Percentiles rank a stretch among this genome's conserved stretches.
phyloP scores from a whole-genome alignment of 2,888 invertebrate species.

The Stenurella melanura region DNA sequence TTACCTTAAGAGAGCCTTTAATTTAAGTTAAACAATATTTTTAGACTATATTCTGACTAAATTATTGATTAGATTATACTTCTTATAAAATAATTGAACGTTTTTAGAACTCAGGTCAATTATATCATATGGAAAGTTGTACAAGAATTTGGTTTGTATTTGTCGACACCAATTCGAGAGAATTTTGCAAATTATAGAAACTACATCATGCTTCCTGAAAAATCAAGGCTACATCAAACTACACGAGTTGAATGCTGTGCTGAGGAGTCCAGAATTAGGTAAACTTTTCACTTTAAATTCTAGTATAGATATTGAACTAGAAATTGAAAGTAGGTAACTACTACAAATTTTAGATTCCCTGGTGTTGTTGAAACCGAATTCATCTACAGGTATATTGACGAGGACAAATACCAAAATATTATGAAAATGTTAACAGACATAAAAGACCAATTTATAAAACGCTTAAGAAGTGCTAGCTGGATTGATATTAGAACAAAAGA shows the following conservation, averaged over 20 bases:
- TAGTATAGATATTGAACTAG: neutral
- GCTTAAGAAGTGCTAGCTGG: slow-evolving; percentile 34
- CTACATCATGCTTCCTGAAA: neutral
- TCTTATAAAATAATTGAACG: too few species aligned
- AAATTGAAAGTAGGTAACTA: neutral
- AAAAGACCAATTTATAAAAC: slow-evolving; percentile 14
- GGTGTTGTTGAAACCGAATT: slow-evolving; percentile 34
- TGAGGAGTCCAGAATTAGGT: slow-evolving; percentile 33
- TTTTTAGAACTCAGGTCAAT: slow-evolving; percentile 35
- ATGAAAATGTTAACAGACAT: slow-evolving; percentile 26
- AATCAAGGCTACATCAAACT: neutral
- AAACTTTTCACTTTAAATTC: neutral
- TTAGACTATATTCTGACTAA: too few species aligned
- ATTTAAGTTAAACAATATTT: too few species aligned
- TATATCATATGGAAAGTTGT: slow-evolving; percentile 45
- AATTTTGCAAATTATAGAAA: slow-evolving; percentile 38
- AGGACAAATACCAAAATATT: slow-evolving; percentile 22
- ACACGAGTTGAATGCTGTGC: slow-evolving; percentile 28
- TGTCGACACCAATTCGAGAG: slow-evolving; percentile 38
- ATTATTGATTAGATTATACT: too few species aligned
- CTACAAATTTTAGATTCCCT: slow-evolving; percentile 39
- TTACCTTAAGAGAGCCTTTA: too few species aligned
- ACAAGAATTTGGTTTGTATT: slow-evolving; percentile 38
- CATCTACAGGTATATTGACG: slow-evolving; percentile 8
- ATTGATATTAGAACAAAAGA: slow-evolving; percentile 32